A percentile compares a stretch with the other conserved stretches of the same genome.
These are phyloP conservation scores for Oligia latruncula DNA, from an alignment of 2,888 invertebrate genomes.

Conservation along the genomic window DNA sequence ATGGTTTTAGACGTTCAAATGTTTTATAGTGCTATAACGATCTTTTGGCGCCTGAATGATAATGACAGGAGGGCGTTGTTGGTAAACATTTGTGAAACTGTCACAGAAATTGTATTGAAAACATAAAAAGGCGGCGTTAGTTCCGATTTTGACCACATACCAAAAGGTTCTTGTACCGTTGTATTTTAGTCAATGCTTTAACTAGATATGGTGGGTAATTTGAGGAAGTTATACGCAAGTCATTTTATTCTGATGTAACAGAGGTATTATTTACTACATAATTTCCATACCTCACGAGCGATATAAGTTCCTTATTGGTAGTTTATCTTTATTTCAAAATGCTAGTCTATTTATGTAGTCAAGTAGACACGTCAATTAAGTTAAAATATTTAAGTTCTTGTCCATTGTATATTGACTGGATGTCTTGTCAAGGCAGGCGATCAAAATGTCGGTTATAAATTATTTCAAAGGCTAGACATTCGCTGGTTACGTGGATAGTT, in stretches of 20 bases:
- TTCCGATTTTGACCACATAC: neutral
- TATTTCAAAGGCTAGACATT: constrained; percentile 42
- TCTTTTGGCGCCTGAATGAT: neutral
- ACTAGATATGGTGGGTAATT: neutral
- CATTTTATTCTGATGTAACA: neutral
- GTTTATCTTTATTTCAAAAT: constrained; percentile 14
- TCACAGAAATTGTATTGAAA: neutral
- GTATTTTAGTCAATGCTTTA: neutral
- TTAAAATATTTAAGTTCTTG: constrained; percentile 31
- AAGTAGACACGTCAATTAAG: constrained; percentile 39
- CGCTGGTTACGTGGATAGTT: constrained; percentile 28
- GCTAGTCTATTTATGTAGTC: constrained; percentile 8
- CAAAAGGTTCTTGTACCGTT: neutral
- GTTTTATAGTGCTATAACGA: neutral
- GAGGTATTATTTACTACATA: neutral
- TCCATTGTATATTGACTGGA: constrained; percentile 31
- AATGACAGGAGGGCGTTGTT: neutral
- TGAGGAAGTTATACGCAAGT: neutral
- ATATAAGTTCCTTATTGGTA: neutral
- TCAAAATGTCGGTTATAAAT: constrained; percentile 43
- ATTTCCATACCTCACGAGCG: neutral
- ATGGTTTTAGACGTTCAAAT: neutral
- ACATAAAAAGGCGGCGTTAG: neutral
- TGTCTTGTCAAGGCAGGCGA: constrained; percentile 24
- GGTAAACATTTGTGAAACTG: neutral